Base-by-base conservation (phyloP, 2,113 vertebrate genomes). In the Tragelaphus strepsiceros region DNA sequence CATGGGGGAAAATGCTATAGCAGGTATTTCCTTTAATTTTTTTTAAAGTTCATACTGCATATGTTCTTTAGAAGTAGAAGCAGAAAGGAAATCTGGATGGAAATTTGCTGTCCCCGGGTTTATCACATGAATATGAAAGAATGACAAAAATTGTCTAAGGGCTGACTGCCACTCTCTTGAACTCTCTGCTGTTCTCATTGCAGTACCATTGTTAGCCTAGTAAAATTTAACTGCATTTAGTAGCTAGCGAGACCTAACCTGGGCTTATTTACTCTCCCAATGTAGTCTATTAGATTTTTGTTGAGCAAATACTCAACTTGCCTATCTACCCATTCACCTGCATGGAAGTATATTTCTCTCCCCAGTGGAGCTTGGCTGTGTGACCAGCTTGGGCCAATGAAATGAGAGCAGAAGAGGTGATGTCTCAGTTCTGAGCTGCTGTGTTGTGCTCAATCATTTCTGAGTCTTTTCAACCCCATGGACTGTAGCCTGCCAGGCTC, bases 1-100 rank as follows among this genome's bases (percentile, higher is more conserved):
- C 21, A 35, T 19, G 32, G 19, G 58, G 19, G 7, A 83, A 90
- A 78, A 86, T 74, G 67, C 88, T 96, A 3, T 67, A 84, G 85
- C 43, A 81, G 30, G 62, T 96, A 91, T 96, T 98, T 91, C 61
- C 92, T 49, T 61, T 56, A 62, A 39, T 62, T 86, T 93, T 93
- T 88, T 89, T 67, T 35, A 16, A 58, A 94, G 59, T 62, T 87
- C 80, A 94, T 35, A 89, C 90, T 97, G 51, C 53, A 82, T 56
- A 26, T 85, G 32, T 98, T 81, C 51, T 43, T 84, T 97, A 97
- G 90, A 98, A 94, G 56, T 88, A 88, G 64, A 98, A 92, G 10
- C 32, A 90, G 78, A 98, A 96, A 91, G 96, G 95, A 98, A 98
- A 96, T 85, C 9, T 67, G 24, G 85, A 96, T 5, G 7, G 10